Conservation (phyloP, 2,797 vertebrate genomes). For the Cuniculus paca region DNA sequence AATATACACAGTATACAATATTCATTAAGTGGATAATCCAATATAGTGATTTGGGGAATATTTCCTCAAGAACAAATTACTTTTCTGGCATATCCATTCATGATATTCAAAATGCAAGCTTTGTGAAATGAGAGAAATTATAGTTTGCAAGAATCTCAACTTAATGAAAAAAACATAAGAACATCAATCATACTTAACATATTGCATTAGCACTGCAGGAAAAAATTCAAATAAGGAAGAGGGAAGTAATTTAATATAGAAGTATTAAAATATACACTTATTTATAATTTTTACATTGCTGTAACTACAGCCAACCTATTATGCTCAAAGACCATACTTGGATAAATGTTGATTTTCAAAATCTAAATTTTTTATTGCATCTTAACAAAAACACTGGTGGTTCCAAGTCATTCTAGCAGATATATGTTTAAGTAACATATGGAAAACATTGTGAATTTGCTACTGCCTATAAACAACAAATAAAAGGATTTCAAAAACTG, state of each 20-base stretch:
- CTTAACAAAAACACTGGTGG: background rate
- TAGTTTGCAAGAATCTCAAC: background rate
- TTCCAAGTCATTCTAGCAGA: background rate
- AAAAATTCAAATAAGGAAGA: background rate
- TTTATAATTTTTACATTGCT: background rate
- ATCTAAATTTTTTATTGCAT: background rate
- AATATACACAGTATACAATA: background rate
- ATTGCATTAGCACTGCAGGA: background rate
- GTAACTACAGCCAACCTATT: background rate
- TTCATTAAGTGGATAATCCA: background rate
- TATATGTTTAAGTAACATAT: background rate
- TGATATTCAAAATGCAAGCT: background rate
- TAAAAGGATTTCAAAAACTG: background rate
- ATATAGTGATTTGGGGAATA: background rate
- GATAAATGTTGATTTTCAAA: background rate
- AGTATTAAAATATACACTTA: background rate
- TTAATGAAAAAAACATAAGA: background rate
- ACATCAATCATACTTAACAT: background rate
- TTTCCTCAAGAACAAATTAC: background rate
- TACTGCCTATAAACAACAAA: background rate
- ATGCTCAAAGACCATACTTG: background rate
- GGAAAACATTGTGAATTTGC: background rate
- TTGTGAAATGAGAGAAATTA: slow-evolving; percentile 7
- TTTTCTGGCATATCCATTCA: background rate
- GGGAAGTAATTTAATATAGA: background rate